Conservation (phyloP, 1,140 invertebrate species). For the Drosophila ambigua region DNA sequence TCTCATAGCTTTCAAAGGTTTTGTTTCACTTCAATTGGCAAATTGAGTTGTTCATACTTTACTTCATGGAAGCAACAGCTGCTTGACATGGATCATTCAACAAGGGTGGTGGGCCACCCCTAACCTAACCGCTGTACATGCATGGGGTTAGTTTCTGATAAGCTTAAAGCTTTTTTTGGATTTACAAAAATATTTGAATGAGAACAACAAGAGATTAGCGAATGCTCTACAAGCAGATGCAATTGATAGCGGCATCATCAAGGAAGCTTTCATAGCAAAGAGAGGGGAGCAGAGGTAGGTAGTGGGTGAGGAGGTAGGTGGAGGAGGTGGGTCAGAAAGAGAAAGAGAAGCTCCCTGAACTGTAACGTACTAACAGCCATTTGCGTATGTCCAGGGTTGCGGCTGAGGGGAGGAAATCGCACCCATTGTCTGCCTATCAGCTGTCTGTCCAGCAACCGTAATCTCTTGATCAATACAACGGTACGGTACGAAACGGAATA, state of each 20-base stretch:
- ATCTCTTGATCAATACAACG: slow-evolving; percentile 44
- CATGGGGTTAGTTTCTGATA: not conserved
- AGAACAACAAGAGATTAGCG: slow-evolving; percentile 25
- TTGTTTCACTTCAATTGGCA: slow-evolving; percentile 41
- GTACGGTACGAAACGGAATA: slow-evolving; percentile 22
- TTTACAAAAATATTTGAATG: slow-evolving; percentile 29
- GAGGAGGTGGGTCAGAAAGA: not conserved
- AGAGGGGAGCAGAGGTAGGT: not conserved
- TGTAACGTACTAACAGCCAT: slow-evolving; percentile 31
- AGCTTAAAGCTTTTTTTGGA: slow-evolving; percentile 19
- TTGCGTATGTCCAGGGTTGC: slow-evolving; percentile 5
- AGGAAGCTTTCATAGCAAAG: slow-evolving; percentile 41
- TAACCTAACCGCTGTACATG: not conserved
- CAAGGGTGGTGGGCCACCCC: slow-evolving; percentile 9
- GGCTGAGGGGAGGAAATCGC: slow-evolving; percentile 17
- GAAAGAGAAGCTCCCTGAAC: slow-evolving; percentile 28
- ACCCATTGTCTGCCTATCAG: slow-evolving; percentile 49
- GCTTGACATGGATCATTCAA: slow-evolving; percentile 31
- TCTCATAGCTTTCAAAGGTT: not conserved
- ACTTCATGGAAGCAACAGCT: slow-evolving; percentile 51
- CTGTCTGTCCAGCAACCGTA: slow-evolving; percentile 27
- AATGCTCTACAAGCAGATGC: slow-evolving; percentile 33
- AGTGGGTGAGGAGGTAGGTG: not conserved
- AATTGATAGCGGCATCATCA: slow-evolving; percentile 41
- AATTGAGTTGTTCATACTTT: slow-evolving; percentile 51